phyloP scores from a whole-genome alignment of 2,113 vertebrate species.

The Dolichallabes microphthalmus region DNA sequence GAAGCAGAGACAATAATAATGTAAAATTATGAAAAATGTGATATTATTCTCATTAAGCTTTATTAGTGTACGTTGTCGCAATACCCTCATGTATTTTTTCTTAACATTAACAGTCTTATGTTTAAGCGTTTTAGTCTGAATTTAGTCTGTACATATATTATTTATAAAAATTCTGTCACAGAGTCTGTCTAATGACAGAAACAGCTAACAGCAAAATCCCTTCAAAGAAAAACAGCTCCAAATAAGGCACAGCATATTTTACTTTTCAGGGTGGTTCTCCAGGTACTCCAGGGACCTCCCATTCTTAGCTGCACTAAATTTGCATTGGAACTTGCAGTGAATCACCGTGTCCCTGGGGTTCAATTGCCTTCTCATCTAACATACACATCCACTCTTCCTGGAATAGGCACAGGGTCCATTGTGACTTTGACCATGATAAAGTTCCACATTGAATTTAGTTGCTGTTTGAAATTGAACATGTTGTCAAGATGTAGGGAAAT shows the following conservation, averaged over 20 bases:
- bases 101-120: neutral
- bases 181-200: neutral
- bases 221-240: neutral
- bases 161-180: neutral
- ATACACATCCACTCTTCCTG: neutral
- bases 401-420: neutral
- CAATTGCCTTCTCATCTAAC: neutral
- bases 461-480: no score
- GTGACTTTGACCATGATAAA: no score
- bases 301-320: neutral
- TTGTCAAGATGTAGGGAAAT: no score
- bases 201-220: neutral
- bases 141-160: neutral
- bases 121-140: neutral
- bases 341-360: neutral
- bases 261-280: neutral
- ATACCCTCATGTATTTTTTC: neutral
- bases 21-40: neutral
- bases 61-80: neutral
- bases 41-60: conserved; percentile 24
- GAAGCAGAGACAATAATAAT: conserved; percentile 8
- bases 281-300: neutral
- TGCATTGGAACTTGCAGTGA: neutral
- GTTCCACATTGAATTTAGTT: no score
- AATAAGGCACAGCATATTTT: neutral